Percentiles rank a stretch among this genome's conserved stretches.
Evolutionary conservation across 92 coral and sea anemone genomes (phyloP).

Genomic region (Phenganax marumi): DNA sequence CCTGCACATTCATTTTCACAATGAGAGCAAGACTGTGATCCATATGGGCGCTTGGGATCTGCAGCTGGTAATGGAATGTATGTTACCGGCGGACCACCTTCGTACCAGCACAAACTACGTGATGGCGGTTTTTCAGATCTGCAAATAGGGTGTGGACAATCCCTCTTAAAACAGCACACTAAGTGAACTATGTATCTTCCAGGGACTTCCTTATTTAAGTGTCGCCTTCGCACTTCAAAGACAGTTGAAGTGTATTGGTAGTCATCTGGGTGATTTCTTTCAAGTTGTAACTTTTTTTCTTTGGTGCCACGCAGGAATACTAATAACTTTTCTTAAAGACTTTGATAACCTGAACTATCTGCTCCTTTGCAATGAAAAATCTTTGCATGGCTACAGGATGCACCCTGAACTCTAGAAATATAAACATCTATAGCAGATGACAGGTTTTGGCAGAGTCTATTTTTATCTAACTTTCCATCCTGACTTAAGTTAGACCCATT

Average conservation of each 20-base stretch:
- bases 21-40: background rate
- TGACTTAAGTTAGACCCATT: constrained; percentile 48
- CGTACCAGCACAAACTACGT: constrained; percentile 19
- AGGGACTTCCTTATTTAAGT: constrained; percentile 12
- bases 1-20: constrained; percentile 35
- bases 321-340: background rate
- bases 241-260: background rate
- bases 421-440: constrained; percentile 39
- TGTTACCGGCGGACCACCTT: constrained; percentile 22
- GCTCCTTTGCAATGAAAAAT: constrained; percentile 8
- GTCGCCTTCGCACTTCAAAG: background rate
- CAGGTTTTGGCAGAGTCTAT: constrained; percentile 42
- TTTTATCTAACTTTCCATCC: constrained; percentile 42
- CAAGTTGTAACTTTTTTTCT: background rate
- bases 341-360: background rate
- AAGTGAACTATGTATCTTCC: too few relatives aligned
- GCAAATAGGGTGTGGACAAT: background rate
- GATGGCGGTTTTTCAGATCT: background rate
- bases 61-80: constrained; percentile 20
- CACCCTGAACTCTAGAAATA: constrained; percentile 14
- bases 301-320: background rate
- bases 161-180: background rate
- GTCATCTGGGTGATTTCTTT: background rate
- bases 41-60: constrained; percentile 21
- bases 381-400: constrained; percentile 6